Evolutionary conservation across 2,888 invertebrate species (phyloP).

Genomic region (Tholera decimalis): DNA sequence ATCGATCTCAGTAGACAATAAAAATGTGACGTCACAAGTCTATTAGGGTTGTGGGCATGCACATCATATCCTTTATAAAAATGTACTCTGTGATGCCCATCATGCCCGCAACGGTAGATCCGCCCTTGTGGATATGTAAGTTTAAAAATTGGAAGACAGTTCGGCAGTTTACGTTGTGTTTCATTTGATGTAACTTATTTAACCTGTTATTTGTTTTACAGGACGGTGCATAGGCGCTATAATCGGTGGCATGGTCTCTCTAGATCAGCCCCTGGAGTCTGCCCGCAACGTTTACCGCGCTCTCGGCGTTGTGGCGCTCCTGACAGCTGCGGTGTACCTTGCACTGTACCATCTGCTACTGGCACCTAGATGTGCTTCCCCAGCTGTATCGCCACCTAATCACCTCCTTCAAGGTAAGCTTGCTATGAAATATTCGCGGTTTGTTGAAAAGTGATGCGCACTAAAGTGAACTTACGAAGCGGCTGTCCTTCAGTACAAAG

Average conservation of each 20-base stretch:
- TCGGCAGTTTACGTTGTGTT: background rate
- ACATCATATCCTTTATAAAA: too few species aligned
- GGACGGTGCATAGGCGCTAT: slow-evolving; percentile 95
- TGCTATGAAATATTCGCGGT: background rate
- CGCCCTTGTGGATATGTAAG: too few species aligned
- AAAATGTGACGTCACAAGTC: too few species aligned
- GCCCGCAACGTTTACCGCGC: slow-evolving; percentile 91
- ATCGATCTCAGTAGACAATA: too few species aligned
- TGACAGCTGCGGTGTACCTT: slow-evolving; percentile 93
- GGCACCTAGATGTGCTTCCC: slow-evolving; percentile 94
- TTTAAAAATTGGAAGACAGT: background rate
- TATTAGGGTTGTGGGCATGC: too few species aligned
- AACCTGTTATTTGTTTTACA: slow-evolving; percentile 66
- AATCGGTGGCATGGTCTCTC: slow-evolving; percentile 91
- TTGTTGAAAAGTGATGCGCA: background rate
- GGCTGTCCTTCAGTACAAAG: background rate
- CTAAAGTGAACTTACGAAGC: background rate
- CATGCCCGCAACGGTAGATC: too few species aligned
- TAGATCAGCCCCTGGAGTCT: slow-evolving; percentile 83
- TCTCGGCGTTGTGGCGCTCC: slow-evolving; percentile 93
- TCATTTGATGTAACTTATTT: background rate
- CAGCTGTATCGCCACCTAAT: slow-evolving; percentile 92
- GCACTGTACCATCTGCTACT: slow-evolving; percentile 94
- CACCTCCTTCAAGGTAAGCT: slow-evolving; percentile 92
- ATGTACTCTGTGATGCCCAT: too few species aligned